A percentile compares a stretch with the other conserved stretches of the same genome.
Evolutionary conservation across 2,888 invertebrate genomes (phyloP).

Genomic region (Trimorus sp.): DNA sequence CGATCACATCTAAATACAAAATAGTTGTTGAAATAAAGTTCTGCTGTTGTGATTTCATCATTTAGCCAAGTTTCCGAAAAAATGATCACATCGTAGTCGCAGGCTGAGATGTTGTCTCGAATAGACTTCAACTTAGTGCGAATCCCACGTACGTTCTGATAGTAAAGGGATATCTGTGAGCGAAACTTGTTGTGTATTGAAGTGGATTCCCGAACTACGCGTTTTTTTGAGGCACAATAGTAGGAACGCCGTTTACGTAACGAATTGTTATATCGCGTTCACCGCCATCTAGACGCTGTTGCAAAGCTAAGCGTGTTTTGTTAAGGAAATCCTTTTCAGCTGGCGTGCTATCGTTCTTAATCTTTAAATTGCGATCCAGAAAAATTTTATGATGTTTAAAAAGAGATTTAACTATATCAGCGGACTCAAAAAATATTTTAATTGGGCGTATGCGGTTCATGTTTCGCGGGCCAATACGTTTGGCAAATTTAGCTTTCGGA

Average conservation of each 20-base stretch:
- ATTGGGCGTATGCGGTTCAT: not conserved
- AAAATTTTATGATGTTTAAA: not conserved
- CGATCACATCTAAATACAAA: constrained; percentile 3
- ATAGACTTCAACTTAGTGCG: not conserved
- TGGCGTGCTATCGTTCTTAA: not conserved
- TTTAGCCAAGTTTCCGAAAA: constrained; percentile 3
- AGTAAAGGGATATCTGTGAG: not conserved
- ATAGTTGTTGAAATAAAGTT: not conserved
- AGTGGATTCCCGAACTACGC: not conserved
- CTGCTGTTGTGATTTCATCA: not conserved
- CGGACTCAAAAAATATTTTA: not conserved
- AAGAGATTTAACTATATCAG: not conserved
- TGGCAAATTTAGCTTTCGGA: too few relatives aligned
- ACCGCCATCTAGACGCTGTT: not conserved
- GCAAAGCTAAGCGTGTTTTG: not conserved
- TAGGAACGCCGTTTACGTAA: not conserved
- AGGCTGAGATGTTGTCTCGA: not conserved
- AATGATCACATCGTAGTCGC: not conserved
- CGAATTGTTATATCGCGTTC: not conserved
- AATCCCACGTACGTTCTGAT: not conserved
- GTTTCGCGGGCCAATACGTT: not conserved
- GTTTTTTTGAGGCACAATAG: not conserved
- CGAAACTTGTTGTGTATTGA: not conserved
- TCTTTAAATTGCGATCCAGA: not conserved
- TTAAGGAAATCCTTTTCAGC: not conserved